phyloP scores from a whole-genome alignment of 2,888 invertebrate genomes.

The Notodromas monacha region DNA sequence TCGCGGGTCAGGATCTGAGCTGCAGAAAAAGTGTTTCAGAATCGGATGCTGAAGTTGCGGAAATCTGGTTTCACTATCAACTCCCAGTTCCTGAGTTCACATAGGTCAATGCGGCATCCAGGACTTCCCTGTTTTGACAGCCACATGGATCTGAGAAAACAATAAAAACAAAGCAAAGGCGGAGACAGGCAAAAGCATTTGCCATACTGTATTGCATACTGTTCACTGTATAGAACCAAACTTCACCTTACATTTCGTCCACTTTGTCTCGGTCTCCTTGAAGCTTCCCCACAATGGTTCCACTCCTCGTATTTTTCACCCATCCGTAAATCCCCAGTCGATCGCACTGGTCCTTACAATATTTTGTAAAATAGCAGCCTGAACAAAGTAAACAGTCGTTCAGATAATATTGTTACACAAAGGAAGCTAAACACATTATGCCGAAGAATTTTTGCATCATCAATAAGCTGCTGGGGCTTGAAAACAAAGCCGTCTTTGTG shows the following conservation, averaged over 20 bases:
- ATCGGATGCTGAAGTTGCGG: constrained; percentile 44
- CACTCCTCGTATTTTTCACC: constrained; percentile 62
- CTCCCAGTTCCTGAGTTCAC: constrained; percentile 46
- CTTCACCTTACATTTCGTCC: constrained; percentile 54
- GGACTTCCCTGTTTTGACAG: constrained; percentile 46
- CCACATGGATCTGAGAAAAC: constrained; percentile 39
- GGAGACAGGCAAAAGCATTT: too few relatives aligned
- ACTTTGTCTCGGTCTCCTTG: constrained; percentile 43
- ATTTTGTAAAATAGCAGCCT: constrained; percentile 32
- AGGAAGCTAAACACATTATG: too few relatives aligned
- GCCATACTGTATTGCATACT: too few relatives aligned
- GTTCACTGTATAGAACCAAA: too few relatives aligned
- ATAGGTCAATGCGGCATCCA: constrained; percentile 45
- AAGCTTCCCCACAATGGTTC: constrained; percentile 59
- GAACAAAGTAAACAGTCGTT: neutral
- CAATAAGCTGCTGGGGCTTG: too few relatives aligned
- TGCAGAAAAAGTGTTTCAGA: too few relatives aligned
- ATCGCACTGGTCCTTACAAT: constrained; percentile 41
- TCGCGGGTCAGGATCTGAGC: too few relatives aligned
- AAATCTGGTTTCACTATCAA: constrained; percentile 31
- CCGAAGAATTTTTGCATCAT: too few relatives aligned
- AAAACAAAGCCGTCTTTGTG: too few relatives aligned
- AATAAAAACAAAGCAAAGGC: too few relatives aligned
- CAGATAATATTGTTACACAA: too few relatives aligned
- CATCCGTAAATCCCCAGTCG: constrained; percentile 45